Conservation (phyloP, 2,113 vertebrate genomes). For the Aegithalos caudatus region DNA sequence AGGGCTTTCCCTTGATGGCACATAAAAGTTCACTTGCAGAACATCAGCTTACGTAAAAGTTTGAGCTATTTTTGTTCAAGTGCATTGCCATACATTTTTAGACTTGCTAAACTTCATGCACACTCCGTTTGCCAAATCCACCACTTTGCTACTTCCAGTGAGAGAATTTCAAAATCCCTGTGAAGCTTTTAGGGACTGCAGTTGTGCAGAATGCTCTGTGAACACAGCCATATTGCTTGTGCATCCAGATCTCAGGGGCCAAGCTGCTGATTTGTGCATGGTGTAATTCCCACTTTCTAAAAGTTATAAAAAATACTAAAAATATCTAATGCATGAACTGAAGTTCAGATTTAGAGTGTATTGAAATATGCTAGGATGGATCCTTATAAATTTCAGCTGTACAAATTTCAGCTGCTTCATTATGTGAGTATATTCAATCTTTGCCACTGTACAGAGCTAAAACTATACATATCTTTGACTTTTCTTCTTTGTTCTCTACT, state of each 20-base stretch:
- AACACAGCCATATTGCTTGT: background rate
- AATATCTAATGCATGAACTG: background rate
- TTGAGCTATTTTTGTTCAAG: constrained; percentile 20
- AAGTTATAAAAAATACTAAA: background rate
- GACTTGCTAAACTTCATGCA: background rate
- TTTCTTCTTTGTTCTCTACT: background rate
- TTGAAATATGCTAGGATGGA: background rate
- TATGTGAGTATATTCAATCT: background rate
- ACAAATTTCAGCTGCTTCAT: background rate
- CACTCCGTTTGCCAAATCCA: background rate
- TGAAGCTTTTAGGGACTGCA: background rate
- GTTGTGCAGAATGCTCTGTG: background rate
- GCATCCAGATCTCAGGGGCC: background rate
- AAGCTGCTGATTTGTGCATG: background rate
- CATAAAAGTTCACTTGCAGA: background rate
- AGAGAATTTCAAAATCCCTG: background rate
- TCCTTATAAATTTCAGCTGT: background rate
- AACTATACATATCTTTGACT: background rate
- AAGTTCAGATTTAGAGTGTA: background rate
- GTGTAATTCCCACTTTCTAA: background rate
- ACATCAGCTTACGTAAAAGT: constrained; percentile 6
- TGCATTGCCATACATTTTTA: constrained; percentile 1
- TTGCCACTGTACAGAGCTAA: background rate
- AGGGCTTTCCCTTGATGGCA: constrained; percentile 12
- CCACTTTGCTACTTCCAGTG: background rate